Evolutionary conservation across 2,888 invertebrate genomes (phyloP), one percentile per base, ranked within the genome.

Genomic region (Harpagoxenus sublaevis): DNA sequence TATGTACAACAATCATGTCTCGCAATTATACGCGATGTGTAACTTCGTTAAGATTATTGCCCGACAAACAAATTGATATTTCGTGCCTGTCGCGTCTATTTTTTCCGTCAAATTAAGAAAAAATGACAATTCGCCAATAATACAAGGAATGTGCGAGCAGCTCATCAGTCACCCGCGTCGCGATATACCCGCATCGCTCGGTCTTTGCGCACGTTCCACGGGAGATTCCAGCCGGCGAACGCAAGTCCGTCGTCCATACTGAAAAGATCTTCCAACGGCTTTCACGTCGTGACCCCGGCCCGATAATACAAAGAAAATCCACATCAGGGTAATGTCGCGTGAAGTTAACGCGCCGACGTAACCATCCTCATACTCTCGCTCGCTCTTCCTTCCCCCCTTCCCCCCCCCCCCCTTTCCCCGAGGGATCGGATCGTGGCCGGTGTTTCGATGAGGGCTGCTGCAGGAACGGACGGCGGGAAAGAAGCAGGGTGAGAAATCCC

Each of bases 301-400:
- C 62, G 86, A 85, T 85, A 85, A 88, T 88, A 89, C 88, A 90
- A 89, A 89, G 91, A 92, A 92, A 88, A 88, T 86, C 79, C 90
- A 86, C 89, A 92, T 92, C 91, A 89, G 91, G 91, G 91, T 92
- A 93, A 93, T 93, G 93, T 92, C 90, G 92, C 91, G 92, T 92
- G 84, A 93, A 93, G 89, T 88, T 84, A 83, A 83, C 86, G 70
- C 84, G 57, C 45, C 48, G 31, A 45, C 42, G 65, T 83, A 73
- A 71, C 78, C 78, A 5, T 63, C 39, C 42, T 42, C 35, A 12
- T 51, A 18, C 42, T 6, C 51, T 35, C 55, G n/a, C 60, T 23
- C 8, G 6, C 60, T 45, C 42, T 10, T 9, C 3, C 45, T 12
- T 57, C 62, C n/a, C 18, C 48, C 23, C 23, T 23, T 23, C 23